Evolutionary conservation across 2,113 vertebrate species (phyloP).

Genomic region (Sapayoa aenigma): DNA sequence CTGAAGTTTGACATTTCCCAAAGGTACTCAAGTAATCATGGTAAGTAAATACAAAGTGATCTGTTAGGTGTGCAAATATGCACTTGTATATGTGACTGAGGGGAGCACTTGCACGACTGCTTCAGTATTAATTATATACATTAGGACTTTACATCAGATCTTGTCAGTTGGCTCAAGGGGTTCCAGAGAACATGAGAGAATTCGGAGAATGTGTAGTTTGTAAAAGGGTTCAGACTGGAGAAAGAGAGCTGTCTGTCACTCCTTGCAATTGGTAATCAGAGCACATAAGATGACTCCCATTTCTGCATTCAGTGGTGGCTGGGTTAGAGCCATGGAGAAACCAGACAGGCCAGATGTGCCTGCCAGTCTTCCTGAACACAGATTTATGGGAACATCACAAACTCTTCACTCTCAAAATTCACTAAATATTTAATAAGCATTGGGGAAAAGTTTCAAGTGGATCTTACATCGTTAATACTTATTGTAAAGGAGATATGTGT

Average conservation of each 20-base stretch:
- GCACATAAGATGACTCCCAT: rapidly evolving
- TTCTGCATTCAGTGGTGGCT: background rate
- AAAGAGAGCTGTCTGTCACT: background rate
- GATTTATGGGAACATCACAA: background rate
- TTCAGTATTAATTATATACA: rapidly evolving
- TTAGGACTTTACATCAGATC: background rate
- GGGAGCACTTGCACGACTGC: background rate
- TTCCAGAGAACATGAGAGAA: background rate
- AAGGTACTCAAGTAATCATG: background rate
- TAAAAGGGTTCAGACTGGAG: background rate
- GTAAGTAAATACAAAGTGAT: background rate
- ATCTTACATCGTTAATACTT: background rate
- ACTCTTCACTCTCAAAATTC: background rate
- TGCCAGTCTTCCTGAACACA: background rate
- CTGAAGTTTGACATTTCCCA: background rate
- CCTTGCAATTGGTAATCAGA: background rate
- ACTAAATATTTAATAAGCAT: background rate
- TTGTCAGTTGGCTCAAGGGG: no score
- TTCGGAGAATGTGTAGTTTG: rapidly evolving
- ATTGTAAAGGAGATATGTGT: background rate
- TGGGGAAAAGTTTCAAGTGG: background rate
- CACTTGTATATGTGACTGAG: background rate
- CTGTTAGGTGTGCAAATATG: background rate
- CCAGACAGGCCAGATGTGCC: background rate
- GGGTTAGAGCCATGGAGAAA: background rate